Base-by-base conservation (phyloP, 2,888 invertebrate species). In the Oxystoma pomonae region DNA sequence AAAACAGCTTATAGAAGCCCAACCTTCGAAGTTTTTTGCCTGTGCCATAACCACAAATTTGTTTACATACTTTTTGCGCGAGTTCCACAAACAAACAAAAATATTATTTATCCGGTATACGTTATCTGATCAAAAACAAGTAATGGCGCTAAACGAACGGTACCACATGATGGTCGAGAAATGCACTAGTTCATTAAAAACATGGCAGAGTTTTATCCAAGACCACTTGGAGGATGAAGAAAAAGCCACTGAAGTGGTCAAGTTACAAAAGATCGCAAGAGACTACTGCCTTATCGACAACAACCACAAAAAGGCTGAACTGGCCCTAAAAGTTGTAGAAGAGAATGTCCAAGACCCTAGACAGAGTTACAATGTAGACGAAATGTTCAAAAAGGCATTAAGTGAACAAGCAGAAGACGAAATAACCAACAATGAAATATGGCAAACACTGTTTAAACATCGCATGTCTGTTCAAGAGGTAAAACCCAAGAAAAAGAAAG, bases 261-360 rank as follows among this genome's bases (percentile, higher is more conserved):
- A 35, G 35, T 12, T 35, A 12, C 12, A 53, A n/a, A 53, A 53
- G 3, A 16, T 53, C 5, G 53, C 17, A 3, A 53, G 3, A 16
- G 53, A 53, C 50, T 74, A 71, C 53, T 71, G 72, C 55, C 56
- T 65, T 16, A 65, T 70, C 21, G 71, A 74, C 59, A 67, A 70
- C 16, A 59, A 71, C 1, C 64, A 65, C 55, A 50, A 68, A 35
- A 71, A 65, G 22, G 60, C 67, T n/a, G 59, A 68, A 18, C 65
- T 59, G 57, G 72, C 71, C 49, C 59, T 74, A 55, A 19, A 63
- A 20, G 68, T 68, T 65, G 60, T 74, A 1, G 69, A 71, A 59
- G 65, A 70, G 17, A 55, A 61, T 59, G 59, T 72, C 9, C 65
- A 68, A 57, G 65, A 67, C 18, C 22, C 67, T 17, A 63, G 62